Percentiles rank a stretch among this genome's conserved stretches.
Conservation (phyloP, 2,113 vertebrate genomes). For the Phalacrocorax aristotelis region DNA sequence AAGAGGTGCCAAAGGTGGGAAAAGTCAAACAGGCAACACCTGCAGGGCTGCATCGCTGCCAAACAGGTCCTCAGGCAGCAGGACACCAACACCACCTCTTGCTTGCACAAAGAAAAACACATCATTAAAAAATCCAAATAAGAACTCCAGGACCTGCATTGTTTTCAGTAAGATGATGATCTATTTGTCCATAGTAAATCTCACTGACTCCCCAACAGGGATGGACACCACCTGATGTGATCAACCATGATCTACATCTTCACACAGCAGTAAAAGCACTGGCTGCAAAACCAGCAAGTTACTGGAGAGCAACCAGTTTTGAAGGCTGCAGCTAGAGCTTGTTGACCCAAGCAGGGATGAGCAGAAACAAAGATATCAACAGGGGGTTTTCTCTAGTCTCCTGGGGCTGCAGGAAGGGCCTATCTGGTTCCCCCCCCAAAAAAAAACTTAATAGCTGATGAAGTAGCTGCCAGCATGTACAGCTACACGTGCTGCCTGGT, state of each 20-base stretch:
- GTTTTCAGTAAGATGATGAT: background rate
- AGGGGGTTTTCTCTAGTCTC: background rate
- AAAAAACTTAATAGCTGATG: too few species aligned
- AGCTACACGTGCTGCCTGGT: background rate
- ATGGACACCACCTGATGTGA: background rate
- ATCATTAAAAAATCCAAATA: background rate
- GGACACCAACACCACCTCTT: background rate
- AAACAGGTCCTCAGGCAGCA: background rate
- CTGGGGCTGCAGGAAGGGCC: background rate
- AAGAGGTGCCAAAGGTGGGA: background rate
- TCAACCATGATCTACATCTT: background rate
- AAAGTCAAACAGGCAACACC: background rate
- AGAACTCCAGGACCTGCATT: background rate
- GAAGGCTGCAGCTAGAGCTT: background rate
- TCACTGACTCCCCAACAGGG: background rate
- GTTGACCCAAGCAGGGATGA: background rate
- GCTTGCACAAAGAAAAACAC: background rate
- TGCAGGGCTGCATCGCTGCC: background rate
- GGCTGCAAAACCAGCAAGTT: background rate
- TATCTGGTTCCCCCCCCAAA: accelerated
- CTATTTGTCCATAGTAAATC: background rate
- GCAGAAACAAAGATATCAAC: background rate
- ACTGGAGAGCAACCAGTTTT: background rate
- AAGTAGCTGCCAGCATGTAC: background rate
- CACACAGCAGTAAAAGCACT: background rate